Evolutionary conservation across 2,888 invertebrate species (phyloP), one percentile per base, ranked within the genome.

Genomic region (Ellobium chinense): DNA sequence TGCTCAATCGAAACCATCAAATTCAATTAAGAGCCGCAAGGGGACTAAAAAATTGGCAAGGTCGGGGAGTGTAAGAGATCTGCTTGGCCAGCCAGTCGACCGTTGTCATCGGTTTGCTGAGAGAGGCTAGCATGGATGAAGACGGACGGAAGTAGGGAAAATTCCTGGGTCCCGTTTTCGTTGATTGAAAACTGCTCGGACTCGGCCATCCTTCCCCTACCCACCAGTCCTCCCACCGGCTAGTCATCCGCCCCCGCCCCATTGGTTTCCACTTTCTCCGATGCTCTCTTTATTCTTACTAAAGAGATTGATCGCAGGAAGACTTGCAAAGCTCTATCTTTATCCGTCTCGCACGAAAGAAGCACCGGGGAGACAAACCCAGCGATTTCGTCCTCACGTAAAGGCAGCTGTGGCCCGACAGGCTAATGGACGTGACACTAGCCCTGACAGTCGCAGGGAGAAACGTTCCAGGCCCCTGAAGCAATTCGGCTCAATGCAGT

Each of bases 1-100:
- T 58, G 24, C 29, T 74, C 37, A 62, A 74, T 37, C 54, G 70
- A 46, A 31, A 62, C 62, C 73, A 73, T 73, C 62, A 73, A 60
- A 73, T 73, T 36, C 46, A 75, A 75, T 75, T 75, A 63, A 63
- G 46, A 62, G 34, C 3, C 63, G 3, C 31, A 21, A 75, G 34
- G 63, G n/a, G 63, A 46, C 5, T 9, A 46, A 14, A 63, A 65
- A 14, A 62, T 4, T 36, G 27, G 34, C 63, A 63, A 9, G n/a
- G 36, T n/a, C 21, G 31, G 12, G 63, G 18, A 4, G 9, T 7
- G 46, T 34, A 75, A 75, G 7, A 27, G 29, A 24, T 72, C 54
- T 56, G 70, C 9, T 21, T 21, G 31, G n/a, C 46, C 9, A 36
- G 3, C 7, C n/a, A 46, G 46, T 46, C 18, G 18, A 18, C 18